Conservation (phyloP, 1,140 invertebrate genomes). For the Pemphigus obesinymphae region DNA sequence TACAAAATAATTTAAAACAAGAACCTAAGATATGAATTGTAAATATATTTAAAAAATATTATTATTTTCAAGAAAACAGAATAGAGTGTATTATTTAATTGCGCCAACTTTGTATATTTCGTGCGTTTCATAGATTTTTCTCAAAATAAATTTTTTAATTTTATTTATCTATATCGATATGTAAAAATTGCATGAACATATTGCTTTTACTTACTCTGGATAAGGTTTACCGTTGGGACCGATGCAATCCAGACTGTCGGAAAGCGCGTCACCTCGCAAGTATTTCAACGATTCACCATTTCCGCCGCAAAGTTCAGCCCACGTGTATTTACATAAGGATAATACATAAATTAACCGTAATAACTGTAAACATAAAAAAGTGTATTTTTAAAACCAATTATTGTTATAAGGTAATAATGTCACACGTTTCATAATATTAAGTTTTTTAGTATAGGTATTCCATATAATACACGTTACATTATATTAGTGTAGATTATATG, state of each 20-base stretch:
- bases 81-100: neutral
- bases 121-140: neutral
- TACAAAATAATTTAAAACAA: conserved; percentile 14
- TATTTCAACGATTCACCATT: conserved; percentile 60
- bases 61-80: neutral
- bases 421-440: too few species aligned
- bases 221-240: conserved; percentile 76
- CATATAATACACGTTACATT: too few species aligned
- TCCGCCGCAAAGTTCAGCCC: conserved; percentile 42
- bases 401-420: too few species aligned
- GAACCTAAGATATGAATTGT: neutral
- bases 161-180: neutral
- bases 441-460: too few species aligned
- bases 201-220: conserved; percentile 64
- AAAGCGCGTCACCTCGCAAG: conserved; percentile 76
- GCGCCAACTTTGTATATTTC: neutral
- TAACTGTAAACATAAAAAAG: neutral
- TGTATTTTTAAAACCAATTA: neutral
- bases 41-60: neutral
- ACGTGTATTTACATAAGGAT: neutral
- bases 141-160: neutral
- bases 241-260: conserved; percentile 66
- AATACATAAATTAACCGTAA: conserved; percentile 6
- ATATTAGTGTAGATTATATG: too few species aligned
- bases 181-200: neutral